Evolutionary conservation across 1,140 invertebrate genomes (phyloP).

Genomic region (Bactericera cockerelli): DNA sequence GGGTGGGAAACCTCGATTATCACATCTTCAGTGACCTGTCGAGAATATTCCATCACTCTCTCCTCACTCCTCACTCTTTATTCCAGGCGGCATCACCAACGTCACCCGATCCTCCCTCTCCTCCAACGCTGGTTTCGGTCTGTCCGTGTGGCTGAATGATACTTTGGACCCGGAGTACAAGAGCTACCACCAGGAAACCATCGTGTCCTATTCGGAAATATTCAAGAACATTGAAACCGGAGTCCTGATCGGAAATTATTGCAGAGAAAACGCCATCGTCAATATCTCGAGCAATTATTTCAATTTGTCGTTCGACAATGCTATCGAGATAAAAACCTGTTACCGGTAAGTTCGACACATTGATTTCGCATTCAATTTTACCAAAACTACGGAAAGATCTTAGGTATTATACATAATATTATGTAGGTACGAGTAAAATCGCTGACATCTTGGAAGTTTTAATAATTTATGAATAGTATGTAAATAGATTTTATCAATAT

Average conservation of each 20-base stretch:
- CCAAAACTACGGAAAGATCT: slow-evolving; percentile 32
- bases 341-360: neutral
- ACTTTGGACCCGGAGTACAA: slow-evolving; percentile 61
- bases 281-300: slow-evolving; percentile 79
- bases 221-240: slow-evolving; percentile 69
- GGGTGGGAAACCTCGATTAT: too few species aligned
- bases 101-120: slow-evolving; percentile 62
- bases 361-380: too few species aligned
- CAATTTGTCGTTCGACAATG: slow-evolving; percentile 54
- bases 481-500: too few species aligned
- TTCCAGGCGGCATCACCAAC: slow-evolving; percentile 69
- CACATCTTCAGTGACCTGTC: too few species aligned
- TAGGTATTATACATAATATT: too few species aligned
- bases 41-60: too few species aligned
- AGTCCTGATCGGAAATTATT: slow-evolving; percentile 63
- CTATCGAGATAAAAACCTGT: slow-evolving; percentile 42
- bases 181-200: slow-evolving; percentile 63
- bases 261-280: slow-evolving; percentile 44
- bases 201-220: slow-evolving; percentile 73
- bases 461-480: too few species aligned
- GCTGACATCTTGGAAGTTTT: too few species aligned
- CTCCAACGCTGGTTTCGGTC: slow-evolving; percentile 69
- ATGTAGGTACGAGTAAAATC: too few species aligned
- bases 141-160: slow-evolving; percentile 60
- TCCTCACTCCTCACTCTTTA: too few species aligned